Conservation (phyloP, 2,797 vertebrate species). For the Tinamus major region DNA sequence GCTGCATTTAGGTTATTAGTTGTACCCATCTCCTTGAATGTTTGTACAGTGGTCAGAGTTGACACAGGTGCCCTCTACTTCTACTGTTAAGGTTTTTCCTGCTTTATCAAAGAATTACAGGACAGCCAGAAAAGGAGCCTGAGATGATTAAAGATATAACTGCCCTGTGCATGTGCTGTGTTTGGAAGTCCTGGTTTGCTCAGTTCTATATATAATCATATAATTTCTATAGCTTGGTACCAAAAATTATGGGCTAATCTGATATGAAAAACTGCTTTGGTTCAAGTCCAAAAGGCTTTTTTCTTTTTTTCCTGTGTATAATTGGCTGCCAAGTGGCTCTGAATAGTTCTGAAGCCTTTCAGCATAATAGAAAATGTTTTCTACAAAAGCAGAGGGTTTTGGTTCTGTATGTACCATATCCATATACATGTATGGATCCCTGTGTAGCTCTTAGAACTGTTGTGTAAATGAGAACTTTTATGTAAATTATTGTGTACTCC, state of each 20-base stretch:
- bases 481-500: background rate
- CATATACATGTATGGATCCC: background rate
- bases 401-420: background rate
- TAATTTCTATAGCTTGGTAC: background rate
- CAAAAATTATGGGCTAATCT: background rate
- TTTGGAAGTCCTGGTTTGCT: background rate
- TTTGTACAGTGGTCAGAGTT: constrained; percentile 37
- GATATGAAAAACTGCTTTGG: background rate
- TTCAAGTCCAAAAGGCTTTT: background rate
- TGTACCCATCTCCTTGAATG: background rate
- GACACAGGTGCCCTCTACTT: constrained; percentile 47
- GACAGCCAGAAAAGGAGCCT: background rate
- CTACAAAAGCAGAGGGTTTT: background rate
- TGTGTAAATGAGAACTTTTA: background rate
- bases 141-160: background rate
- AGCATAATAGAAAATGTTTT: background rate
- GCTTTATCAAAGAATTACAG: background rate
- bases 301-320: background rate
- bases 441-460: background rate
- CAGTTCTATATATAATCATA: background rate
- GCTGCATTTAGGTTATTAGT: constrained; percentile 12
- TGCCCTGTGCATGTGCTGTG: background rate
- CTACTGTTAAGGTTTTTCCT: background rate
- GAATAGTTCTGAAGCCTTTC: background rate
- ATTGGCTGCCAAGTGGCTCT: background rate